phyloP scores from a whole-genome alignment of 1,140 invertebrate genomes.

The Pseudomyrmex cubaensis region DNA sequence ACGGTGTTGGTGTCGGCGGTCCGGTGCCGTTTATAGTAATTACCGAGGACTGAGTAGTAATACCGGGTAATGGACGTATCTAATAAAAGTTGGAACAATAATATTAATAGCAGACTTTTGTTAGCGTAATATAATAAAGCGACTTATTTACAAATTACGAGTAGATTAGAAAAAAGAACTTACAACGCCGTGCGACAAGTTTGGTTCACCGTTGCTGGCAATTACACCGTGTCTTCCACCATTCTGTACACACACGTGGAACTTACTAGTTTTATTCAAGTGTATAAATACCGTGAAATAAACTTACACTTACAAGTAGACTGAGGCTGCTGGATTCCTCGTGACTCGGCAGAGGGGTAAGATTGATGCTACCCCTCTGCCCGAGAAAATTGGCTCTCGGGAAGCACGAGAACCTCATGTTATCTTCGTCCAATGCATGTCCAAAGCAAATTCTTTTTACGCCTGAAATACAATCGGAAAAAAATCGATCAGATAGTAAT shows the following conservation, averaged over 20 bases:
- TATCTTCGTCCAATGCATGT: slow-evolving; percentile 66
- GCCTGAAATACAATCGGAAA: slow-evolving; percentile 46
- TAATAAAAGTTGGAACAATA: slow-evolving; percentile 16
- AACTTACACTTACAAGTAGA: slow-evolving; percentile 17
- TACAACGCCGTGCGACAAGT: slow-evolving; percentile 71
- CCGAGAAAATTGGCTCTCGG: slow-evolving; percentile 78
- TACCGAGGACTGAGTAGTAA: background rate
- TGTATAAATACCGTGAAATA: slow-evolving; percentile 11
- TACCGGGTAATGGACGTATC: slow-evolving; percentile 65
- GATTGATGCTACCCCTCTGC: slow-evolving; percentile 80
- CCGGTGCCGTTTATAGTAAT: slow-evolving; percentile 61
- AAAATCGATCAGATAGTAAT: background rate
- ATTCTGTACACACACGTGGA: slow-evolving; percentile 63
- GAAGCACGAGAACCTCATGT: slow-evolving; percentile 82
- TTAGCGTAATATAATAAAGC: background rate
- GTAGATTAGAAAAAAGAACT: slow-evolving; percentile 51
- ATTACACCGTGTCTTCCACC: slow-evolving; percentile 64
- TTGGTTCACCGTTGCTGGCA: slow-evolving; percentile 75
- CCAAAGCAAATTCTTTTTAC: slow-evolving; percentile 61
- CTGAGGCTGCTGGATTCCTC: slow-evolving; percentile 57
- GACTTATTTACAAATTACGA: slow-evolving; percentile 7
- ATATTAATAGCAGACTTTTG: background rate
- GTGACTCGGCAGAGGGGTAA: slow-evolving; percentile 74
- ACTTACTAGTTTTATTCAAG: background rate
- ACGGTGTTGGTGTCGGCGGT: background rate